A percentile compares a stretch with the other conserved stretches of the same genome.
Evolutionary conservation across 1,140 invertebrate species (phyloP).

Genomic region (Aethina tumida): DNA sequence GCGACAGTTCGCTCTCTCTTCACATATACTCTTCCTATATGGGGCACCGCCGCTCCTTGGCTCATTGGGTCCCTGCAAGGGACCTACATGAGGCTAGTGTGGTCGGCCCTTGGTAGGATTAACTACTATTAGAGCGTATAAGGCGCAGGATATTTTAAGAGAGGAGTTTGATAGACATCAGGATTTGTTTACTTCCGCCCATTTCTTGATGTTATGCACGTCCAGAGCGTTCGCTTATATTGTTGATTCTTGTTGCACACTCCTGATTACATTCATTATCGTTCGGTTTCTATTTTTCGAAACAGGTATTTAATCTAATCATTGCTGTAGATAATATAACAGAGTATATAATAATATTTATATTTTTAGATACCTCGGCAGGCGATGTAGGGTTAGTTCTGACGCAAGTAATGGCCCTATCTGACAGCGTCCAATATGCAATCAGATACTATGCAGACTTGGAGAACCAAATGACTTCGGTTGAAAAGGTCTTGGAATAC

Average conservation of each 20-base stretch:
- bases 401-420: conserved; percentile 63
- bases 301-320: conserved; percentile 18
- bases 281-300: conserved; percentile 37
- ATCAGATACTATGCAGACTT: conserved; percentile 76
- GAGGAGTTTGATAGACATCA: conserved; percentile 71
- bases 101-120: conserved; percentile 62
- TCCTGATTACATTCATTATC: conserved; percentile 59
- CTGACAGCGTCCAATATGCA: conserved; percentile 76
- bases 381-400: conserved; percentile 69
- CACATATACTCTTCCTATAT: no score
- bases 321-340: no score
- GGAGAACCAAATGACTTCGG: conserved; percentile 79
- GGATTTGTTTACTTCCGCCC: conserved; percentile 56
- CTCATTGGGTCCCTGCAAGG: no score
- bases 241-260: conserved; percentile 62
- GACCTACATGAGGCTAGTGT: no score
- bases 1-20: no score
- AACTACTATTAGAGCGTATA: conserved; percentile 76
- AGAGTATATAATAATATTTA: no score
- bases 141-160: conserved; percentile 63
- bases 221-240: conserved; percentile 62
- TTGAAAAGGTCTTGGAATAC: conserved; percentile 62
- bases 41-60: no score
- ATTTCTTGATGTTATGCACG: conserved; percentile 49
- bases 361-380: conserved; percentile 18